phyloP scores from a whole-genome alignment of 2,113 vertebrate species.

The Anarrhichthys ocellatus region DNA sequence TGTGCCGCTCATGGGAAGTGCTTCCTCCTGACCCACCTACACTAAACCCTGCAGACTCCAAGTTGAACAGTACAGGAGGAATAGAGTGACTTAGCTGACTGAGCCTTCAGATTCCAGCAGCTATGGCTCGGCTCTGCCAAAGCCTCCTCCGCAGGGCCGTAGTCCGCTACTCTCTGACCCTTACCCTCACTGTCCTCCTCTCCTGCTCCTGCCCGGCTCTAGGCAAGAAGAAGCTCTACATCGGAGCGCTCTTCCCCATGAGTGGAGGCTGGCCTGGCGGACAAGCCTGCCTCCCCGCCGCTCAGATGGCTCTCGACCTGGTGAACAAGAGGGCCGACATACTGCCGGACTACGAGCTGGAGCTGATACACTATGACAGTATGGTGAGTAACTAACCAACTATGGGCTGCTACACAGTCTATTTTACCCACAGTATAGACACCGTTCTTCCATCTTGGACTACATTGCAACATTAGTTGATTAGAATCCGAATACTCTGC shows the following conservation, averaged over 20 bases:
- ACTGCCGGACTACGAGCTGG: constrained; percentile 89
- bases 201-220: constrained; percentile 78
- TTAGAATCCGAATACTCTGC: neutral
- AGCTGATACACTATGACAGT: constrained; percentile 91
- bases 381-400: constrained; percentile 81
- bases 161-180: constrained; percentile 48
- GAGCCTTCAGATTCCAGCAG: constrained; percentile 9
- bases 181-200: constrained; percentile 74
- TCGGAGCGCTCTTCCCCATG: constrained; percentile 92
- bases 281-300: constrained; percentile 89
- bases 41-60: neutral
- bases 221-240: constrained; percentile 91
- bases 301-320: constrained; percentile 90
- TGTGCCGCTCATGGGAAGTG: constrained; percentile 5
- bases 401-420: neutral
- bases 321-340: constrained; percentile 90
- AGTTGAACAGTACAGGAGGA: neutral
- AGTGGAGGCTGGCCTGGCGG: constrained; percentile 92
- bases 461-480: neutral
- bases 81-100: neutral
- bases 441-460: neutral
- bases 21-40: constrained; percentile 1
- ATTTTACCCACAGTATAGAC: neutral
- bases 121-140: constrained; percentile 39
- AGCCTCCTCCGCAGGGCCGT: constrained; percentile 7